Evolutionary conservation across 2,113 vertebrate genomes (phyloP).

Genomic region (Xiphorhynchus elegans): DNA sequence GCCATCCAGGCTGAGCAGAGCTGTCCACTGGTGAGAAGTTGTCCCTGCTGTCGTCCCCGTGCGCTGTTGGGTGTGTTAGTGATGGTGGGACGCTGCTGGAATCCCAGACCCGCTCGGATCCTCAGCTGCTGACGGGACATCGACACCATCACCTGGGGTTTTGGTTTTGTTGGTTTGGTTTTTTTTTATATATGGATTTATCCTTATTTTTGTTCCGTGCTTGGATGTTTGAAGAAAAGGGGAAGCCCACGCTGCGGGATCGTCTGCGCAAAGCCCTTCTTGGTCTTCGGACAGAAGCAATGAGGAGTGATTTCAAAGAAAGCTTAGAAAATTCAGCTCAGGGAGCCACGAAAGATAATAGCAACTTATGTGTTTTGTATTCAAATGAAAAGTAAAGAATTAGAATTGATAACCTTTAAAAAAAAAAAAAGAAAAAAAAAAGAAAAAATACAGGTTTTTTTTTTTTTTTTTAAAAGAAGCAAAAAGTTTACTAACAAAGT

Average conservation of each 20-base stretch:
- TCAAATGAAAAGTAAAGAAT: conserved; percentile 77
- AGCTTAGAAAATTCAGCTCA: conserved; percentile 75
- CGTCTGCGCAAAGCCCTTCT: conserved; percentile 28
- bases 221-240: conserved; percentile 33
- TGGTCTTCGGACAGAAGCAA: conserved; percentile 40
- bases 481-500: not conserved
- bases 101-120: conserved; percentile 29
- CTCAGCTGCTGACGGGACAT: not conserved
- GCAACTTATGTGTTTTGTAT: conserved; percentile 74
- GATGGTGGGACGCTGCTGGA: conserved; percentile 33
- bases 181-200: not conserved
- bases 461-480: conserved; percentile 24
- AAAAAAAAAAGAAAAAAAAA: not conserved
- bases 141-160: not conserved
- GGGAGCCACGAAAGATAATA: conserved; percentile 77
- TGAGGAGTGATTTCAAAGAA: conserved; percentile 58
- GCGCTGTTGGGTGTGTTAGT: not conserved
- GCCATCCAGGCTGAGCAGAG: not conserved
- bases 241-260: conserved; percentile 9
- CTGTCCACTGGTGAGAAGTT: not conserved
- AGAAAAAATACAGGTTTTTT: not conserved
- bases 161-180: not conserved
- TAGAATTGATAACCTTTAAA: conserved; percentile 75
- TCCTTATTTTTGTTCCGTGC: not conserved
- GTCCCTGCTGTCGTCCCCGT: not conserved